Base-by-base conservation (phyloP, 2,113 vertebrate species). In the Rattus rattus region DNA sequence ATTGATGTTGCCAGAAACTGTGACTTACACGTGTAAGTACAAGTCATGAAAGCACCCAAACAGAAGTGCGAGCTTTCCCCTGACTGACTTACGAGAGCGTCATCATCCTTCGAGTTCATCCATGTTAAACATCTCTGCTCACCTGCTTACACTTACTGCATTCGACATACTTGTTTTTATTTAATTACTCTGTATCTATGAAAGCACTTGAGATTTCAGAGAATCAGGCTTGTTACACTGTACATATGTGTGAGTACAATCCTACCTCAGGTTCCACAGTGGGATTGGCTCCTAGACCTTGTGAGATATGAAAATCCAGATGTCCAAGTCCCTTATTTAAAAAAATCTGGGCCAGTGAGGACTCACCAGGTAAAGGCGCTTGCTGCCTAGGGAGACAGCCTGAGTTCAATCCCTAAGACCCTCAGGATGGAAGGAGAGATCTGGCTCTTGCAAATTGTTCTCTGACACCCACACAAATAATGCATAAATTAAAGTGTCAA, bases 161-260 rank as follows among this genome's bases (percentile, higher is more conserved):
- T 79, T 93, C 30, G 75, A 79, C 43, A n/a, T 92, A n/a, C 59
- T 92, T 84, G 90, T 92, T 94, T n/a, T 14, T 69, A 88, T 81
- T 86, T 39, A 56, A 0, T 73, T 87, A 80, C 88, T 96, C 47
- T 85, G 0, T 36, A 39, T 87, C 56, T 59, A 33, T 83, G 72
- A 63, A 93, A 17, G 87, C 95, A 22, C 36, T 81, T 92, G 43
- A 77, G 36, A 33, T 92, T 88, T 93, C 79, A 90, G 76, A 81
- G n/a, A 91, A 88, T 80, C 76, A 12, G 65, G 1, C 59, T 95
- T 90, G 59, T 88, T 93, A 88, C 3, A 52, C 19, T 84, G 19
- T 33, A 2, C 56, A 19, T 84, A 47, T 39, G 59, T 63, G 1
- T 69, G 12, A 49, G 9, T 28, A 9, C 13, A 91, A 28, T 26